Conservation (phyloP, 2,888 invertebrate species). For the Ophion slaviceki region DNA sequence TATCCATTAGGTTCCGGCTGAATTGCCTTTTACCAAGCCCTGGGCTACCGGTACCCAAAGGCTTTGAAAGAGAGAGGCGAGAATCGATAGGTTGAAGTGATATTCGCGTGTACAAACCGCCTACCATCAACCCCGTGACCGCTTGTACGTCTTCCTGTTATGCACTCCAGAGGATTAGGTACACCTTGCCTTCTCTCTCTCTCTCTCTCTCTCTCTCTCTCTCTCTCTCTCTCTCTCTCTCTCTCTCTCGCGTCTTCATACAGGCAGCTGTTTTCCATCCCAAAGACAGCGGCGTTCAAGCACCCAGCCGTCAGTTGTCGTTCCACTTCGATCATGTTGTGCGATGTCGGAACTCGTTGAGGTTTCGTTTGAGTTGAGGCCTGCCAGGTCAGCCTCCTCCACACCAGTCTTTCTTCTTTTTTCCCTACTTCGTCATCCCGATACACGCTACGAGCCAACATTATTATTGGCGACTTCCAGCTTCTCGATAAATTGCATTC, state of each 20-base stretch:
- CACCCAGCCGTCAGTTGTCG: slow-evolving; percentile 25
- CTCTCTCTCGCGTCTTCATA: neutral
- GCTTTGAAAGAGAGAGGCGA: slow-evolving; percentile 10
- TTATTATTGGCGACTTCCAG: neutral
- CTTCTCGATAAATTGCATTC: neutral
- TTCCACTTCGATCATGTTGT: slow-evolving; percentile 25
- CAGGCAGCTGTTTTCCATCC: slow-evolving; percentile 17
- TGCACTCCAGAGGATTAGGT: slow-evolving; percentile 70
- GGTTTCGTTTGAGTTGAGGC: neutral
- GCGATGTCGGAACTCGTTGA: neutral
- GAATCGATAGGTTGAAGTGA: slow-evolving; percentile 71
- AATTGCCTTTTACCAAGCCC: slow-evolving; percentile 5
- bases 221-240: too few relatives aligned
- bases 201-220: neutral
- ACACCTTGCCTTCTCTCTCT: slow-evolving; percentile 51
- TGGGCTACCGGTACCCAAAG: neutral
- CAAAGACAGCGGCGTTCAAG: slow-evolving; percentile 14
- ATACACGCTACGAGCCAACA: neutral
- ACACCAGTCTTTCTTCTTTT: neutral
- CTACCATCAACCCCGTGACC: slow-evolving; percentile 23
- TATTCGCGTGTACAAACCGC: slow-evolving; percentile 31
- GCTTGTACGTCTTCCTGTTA: slow-evolving; percentile 74
- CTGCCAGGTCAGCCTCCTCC: neutral
- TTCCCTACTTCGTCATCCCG: neutral
- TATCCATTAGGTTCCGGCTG: slow-evolving; percentile 26